phyloP scores from a whole-genome alignment of 2,888 invertebrate species.

The Epinotia brunnichana region DNA sequence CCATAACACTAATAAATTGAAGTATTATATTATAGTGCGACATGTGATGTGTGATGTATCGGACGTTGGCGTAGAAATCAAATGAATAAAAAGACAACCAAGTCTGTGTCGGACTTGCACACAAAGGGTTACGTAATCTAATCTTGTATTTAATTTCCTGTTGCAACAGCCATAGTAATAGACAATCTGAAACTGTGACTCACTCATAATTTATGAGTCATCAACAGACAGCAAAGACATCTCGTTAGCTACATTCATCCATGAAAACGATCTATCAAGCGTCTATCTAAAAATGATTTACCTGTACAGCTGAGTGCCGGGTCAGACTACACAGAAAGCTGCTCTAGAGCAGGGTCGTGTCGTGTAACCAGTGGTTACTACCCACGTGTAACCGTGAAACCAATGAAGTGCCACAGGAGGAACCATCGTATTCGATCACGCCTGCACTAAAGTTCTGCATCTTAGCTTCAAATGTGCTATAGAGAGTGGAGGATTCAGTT shows the following conservation, averaged over 20 bases:
- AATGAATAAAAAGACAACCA: background rate
- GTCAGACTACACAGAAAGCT: background rate
- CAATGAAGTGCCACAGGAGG: background rate
- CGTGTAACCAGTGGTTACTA: background rate
- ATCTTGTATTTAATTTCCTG: no score
- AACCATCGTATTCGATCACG: background rate
- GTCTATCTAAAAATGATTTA: background rate
- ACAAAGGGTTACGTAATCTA: no score
- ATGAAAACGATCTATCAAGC: background rate
- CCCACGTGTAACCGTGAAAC: background rate
- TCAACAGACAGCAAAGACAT: background rate
- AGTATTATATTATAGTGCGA: background rate
- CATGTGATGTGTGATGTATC: background rate
- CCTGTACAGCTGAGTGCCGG: background rate
- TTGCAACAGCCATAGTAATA: background rate
- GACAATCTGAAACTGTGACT: background rate
- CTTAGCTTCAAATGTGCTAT: background rate
- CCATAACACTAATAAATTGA: background rate
- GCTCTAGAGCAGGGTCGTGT: background rate
- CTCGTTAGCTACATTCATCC: background rate
- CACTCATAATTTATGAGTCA: no score
- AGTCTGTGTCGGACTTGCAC: no score
- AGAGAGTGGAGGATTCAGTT: background rate
- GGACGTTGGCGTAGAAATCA: background rate
- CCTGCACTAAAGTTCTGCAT: conserved; percentile 2